Evolutionary conservation across 1,140 invertebrate species (phyloP).

Genomic region (Dendroctonus valens): DNA sequence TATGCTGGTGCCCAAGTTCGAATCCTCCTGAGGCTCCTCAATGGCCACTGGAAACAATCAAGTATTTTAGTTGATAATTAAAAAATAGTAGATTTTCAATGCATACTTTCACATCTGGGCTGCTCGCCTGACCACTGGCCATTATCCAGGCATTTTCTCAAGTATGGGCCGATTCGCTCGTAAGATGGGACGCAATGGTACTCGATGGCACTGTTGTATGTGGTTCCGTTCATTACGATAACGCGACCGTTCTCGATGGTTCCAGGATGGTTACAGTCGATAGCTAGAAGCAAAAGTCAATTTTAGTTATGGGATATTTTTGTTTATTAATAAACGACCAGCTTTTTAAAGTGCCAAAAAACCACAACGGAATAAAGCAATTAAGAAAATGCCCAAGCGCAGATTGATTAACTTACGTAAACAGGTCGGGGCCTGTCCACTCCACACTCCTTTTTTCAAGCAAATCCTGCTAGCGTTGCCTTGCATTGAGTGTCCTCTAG

Average conservation of each 20-base stretch:
- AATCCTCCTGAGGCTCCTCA: constrained; percentile 67
- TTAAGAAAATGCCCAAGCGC: too few species aligned
- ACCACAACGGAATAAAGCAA: too few species aligned
- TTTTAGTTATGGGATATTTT: too few species aligned
- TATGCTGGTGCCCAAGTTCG: constrained; percentile 72
- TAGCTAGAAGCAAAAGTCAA: constrained; percentile 57
- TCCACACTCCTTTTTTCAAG: constrained; percentile 78
- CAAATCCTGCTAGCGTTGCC: constrained; percentile 80
- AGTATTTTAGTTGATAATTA: constrained; percentile 12
- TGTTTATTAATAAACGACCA: too few species aligned
- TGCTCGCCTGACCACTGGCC: constrained; percentile 83
- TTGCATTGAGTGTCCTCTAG: constrained; percentile 73
- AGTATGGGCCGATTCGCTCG: constrained; percentile 75
- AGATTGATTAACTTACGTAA: constrained; percentile 58
- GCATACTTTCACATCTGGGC: constrained; percentile 68
- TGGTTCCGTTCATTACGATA: constrained; percentile 81
- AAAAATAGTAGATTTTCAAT: not conserved
- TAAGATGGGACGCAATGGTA: constrained; percentile 87
- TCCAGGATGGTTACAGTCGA: constrained; percentile 78
- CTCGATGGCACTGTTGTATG: constrained; percentile 78
- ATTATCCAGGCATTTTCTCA: constrained; percentile 78
- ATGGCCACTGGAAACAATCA: constrained; percentile 52
- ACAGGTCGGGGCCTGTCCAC: constrained; percentile 73
- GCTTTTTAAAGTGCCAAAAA: too few species aligned
- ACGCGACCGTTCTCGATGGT: constrained; percentile 80